Base-by-base conservation (phyloP, 2,888 invertebrate genomes). In the Xestia c-nigrum region DNA sequence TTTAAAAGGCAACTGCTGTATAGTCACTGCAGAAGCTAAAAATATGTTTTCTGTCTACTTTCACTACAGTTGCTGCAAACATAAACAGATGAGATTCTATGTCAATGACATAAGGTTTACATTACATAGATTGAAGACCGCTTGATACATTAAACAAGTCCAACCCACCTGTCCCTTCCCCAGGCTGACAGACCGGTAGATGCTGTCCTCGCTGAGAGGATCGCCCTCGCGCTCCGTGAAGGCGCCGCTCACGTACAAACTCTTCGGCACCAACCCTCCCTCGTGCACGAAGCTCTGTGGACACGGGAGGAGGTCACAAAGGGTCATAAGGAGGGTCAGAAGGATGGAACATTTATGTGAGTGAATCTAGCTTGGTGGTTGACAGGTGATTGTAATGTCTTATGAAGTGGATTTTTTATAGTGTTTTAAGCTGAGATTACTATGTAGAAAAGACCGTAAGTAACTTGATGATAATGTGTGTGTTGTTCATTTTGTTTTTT, bases 231-330 rank as follows among this genome's bases (percentile, higher is more conserved):
- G 89, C 83, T 97, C 97, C 0, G 95, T 96, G 90, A 97, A 95
- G 3, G 96, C 96, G 1, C 97, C 97, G 81, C 97, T 97, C 94
- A 98, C 98, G 93, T 99, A 99, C 85, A 98, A 94, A 76, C 97
- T 97, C 96, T 99, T 99, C 43, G 99, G 99, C 69, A 99, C 98
- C 87, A 99, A 96, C 7, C 99, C 98, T 14, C 99, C 99, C 91
- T 99, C 99, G 90, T 98, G 98, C 67, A 98, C 98, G 94, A 98
- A 97, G 68, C 98, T 98, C 98, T 98, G 94, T 10, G 72, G 69
- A 73, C 19, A 73, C 76, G 92, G 63, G 4, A 2, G 5, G 16
- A 4, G 50, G 64, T 75, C n/a, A 66, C 21, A 75, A 46, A 38
- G 40, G 43, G 12, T 2, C 55, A 3, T 47, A 31, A 14, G 19